Evolutionary conservation across 2,888 invertebrate species (phyloP).

Genomic region (Andrena camellia): DNA sequence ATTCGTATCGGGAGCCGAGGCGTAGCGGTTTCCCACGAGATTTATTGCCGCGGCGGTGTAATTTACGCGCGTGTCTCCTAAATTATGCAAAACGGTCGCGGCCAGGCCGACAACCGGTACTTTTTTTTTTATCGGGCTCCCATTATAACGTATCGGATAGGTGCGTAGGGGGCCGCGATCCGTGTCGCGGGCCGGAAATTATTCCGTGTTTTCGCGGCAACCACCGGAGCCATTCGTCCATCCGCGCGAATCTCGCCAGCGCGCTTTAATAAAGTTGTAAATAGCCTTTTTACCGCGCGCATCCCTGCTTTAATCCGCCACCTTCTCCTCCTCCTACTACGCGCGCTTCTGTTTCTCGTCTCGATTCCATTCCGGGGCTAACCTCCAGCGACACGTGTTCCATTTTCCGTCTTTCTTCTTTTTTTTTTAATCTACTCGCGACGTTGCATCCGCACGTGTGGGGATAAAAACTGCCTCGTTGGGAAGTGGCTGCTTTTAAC

Average conservation of each 20-base stretch:
- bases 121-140: constrained; percentile 39
- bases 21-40: constrained; percentile 43
- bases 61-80: constrained; percentile 57
- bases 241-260: neutral
- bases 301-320: constrained; percentile 1
- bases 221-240: neutral
- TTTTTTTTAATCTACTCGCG: neutral
- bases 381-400: constrained; percentile 4
- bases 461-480: constrained; percentile 1
- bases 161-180: neutral
- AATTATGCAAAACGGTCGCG: constrained; percentile 54
- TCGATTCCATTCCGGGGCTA: constrained; percentile 2
- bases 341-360: constrained; percentile 9
- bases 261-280: constrained; percentile 43
- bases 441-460: neutral
- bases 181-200: constrained; percentile 26
- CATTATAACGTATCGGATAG: constrained; percentile 38
- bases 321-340: neutral
- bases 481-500: neutral
- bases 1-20: constrained; percentile 5
- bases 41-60: constrained; percentile 48
- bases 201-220: constrained; percentile 21
- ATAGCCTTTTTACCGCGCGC: constrained; percentile 45
- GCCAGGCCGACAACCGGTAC: constrained; percentile 26
- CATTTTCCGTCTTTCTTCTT: constrained; percentile 4